Conservation (phyloP, 2,797 vertebrate genomes). For the Remorina albescens region DNA sequence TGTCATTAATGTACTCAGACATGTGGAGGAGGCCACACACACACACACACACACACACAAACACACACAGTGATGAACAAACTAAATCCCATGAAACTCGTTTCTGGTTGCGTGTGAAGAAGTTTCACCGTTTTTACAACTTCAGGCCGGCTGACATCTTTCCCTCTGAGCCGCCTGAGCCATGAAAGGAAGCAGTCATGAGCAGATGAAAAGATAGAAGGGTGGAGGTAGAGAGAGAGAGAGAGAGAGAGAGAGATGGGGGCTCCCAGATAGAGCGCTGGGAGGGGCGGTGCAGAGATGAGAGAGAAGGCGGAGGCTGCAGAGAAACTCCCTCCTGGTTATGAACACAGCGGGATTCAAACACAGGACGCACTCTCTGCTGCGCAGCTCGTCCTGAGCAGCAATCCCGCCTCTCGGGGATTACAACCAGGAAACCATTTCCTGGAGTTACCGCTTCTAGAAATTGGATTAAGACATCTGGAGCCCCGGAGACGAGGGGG, state of each 20-base stretch:
- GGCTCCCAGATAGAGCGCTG: conserved; percentile 68
- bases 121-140: conserved; percentile 11
- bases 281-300: conserved; percentile 67
- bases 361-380: background rate
- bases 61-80: background rate
- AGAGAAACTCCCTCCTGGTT: conserved; percentile 77
- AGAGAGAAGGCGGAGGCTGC: conserved; percentile 61
- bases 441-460: conserved; percentile 21
- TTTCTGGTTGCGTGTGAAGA: background rate
- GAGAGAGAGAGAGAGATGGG: conserved; percentile 59
- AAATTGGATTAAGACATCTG: conserved; percentile 67
- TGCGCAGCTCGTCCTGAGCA: conserved; percentile 9
- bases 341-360: conserved; percentile 51
- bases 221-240: conserved; percentile 67
- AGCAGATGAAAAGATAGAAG: conserved; percentile 76
- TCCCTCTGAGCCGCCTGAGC: conserved; percentile 41
- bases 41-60: too few relatives aligned
- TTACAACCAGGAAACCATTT: conserved; percentile 47
- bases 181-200: conserved; percentile 76
- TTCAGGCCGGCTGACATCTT: conserved; percentile 21
- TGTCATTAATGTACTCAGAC: background rate
- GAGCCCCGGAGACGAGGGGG: conserved; percentile 60
- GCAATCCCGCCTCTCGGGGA: conserved; percentile 39
- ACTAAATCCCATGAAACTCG: background rate
- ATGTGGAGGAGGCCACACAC: too few relatives aligned